phyloP scores from a whole-genome alignment of 2,797 vertebrate genomes.

The Tarsius wallacei region DNA sequence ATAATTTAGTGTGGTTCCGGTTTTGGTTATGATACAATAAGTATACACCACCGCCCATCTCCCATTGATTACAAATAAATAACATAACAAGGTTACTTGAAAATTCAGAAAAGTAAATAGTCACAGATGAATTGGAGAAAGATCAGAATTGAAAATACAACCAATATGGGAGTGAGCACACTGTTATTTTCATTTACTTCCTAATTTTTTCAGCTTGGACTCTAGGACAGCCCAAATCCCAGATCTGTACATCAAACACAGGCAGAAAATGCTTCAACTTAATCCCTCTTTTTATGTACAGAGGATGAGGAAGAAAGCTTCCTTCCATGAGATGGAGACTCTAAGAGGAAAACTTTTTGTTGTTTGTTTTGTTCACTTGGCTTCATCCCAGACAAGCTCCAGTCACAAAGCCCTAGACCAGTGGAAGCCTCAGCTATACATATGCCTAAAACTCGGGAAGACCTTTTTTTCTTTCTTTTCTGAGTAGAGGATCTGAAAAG shows the following conservation, averaged over 20 bases:
- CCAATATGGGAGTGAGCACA: not conserved
- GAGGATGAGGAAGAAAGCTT: not conserved
- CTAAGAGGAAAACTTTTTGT: not conserved
- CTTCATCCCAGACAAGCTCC: not conserved
- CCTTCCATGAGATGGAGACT: not conserved
- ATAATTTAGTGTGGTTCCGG: not conserved
- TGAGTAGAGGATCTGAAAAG: not conserved
- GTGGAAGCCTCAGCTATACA: not conserved
- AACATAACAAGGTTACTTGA: not conserved
- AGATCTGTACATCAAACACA: not conserved
- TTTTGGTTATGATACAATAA: not conserved
- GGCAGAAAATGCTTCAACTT: not conserved
- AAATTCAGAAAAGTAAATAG: not conserved
- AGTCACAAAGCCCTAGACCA: not conserved
- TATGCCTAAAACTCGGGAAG: not conserved
- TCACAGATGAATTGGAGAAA: not conserved
- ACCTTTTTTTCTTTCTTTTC: not conserved
- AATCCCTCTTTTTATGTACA: not conserved
- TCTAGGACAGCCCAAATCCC: not conserved
- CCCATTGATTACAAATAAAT: not conserved
- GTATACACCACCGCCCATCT: not conserved
- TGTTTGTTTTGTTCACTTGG: not conserved
- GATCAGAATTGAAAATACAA: constrained; percentile 4
- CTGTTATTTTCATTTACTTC: not conserved
- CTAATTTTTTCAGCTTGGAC: not conserved